A percentile compares a stretch with the other conserved stretches of the same genome.
These are phyloP conservation scores for Anneissia japonica DNA, from an alignment of 35 echinoderm and acorn worm species.

Conservation along the genomic window DNA sequence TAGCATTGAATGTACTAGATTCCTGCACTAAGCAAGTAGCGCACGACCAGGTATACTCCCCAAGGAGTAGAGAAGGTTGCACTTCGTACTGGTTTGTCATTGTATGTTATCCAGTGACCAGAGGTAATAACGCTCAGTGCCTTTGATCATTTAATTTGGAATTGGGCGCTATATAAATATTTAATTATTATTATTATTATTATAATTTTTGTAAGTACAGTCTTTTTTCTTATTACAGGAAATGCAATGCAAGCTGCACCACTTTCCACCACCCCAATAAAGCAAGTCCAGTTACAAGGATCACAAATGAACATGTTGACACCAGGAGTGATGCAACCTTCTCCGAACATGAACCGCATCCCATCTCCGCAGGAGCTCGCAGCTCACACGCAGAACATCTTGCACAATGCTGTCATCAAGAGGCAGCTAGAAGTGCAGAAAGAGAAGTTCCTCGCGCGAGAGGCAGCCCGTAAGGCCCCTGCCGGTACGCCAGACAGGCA, in stretches of 20 bases:
- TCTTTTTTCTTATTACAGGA: background rate
- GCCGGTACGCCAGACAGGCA: background rate
- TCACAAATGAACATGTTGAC: background rate
- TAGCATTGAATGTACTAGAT: too few relatives aligned
- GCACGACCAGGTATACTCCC: too few relatives aligned
- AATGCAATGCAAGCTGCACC: background rate
- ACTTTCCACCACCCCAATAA: background rate
- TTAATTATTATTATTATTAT: too few relatives aligned
- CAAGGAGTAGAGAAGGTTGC: too few relatives aligned
- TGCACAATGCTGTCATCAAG: slow-evolving; percentile 92
- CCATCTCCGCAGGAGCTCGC: slow-evolving; percentile 92
- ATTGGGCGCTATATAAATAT: too few relatives aligned
- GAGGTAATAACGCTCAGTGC: too few relatives aligned
- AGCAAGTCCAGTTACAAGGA: background rate
- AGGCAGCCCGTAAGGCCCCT: slow-evolving; percentile 7
- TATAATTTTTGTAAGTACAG: too few relatives aligned
- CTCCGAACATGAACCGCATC: slow-evolving; percentile 48
- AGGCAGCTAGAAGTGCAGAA: slow-evolving; percentile 91
- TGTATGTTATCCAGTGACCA: too few relatives aligned
- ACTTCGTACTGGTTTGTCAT: too few relatives aligned
- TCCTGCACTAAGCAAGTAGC: too few relatives aligned
- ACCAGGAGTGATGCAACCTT: slow-evolving; percentile 15
- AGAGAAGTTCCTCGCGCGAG: slow-evolving; percentile 88
- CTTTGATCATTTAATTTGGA: too few relatives aligned
- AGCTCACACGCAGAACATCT: slow-evolving; percentile 91